phyloP scores from a whole-genome alignment of 2,888 invertebrate species.

The Tetragonula carbonaria region DNA sequence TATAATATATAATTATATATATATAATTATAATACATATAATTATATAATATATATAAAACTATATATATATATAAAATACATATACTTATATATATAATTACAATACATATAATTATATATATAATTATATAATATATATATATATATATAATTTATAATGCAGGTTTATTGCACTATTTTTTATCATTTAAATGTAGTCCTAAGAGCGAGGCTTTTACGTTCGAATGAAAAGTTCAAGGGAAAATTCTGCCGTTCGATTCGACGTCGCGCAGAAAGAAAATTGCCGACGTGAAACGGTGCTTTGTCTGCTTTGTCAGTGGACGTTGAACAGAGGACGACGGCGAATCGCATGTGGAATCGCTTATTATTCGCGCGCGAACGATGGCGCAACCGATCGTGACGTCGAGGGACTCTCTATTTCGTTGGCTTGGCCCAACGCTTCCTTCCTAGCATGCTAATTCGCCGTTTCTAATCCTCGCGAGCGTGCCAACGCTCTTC shows the following conservation, averaged over 20 bases:
- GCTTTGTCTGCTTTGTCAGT: conserved; percentile 6
- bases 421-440: conserved; percentile 64
- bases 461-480: conserved; percentile 78
- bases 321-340: conserved; percentile 27
- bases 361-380: conserved; percentile 63
- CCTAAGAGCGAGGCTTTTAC: too few species aligned
- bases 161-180: too few species aligned
- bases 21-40: too few species aligned
- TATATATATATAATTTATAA: too few species aligned
- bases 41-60: too few species aligned
- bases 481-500: conserved; percentile 57
- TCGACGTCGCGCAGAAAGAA: neutral
- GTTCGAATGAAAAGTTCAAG: neutral
- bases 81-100: too few species aligned
- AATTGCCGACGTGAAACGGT: conserved; percentile 4
- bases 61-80: too few species aligned
- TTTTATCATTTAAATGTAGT: too few species aligned
- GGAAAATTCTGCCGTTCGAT: neutral
- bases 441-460: conserved; percentile 77
- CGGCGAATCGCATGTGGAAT: conserved; percentile 55
- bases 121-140: too few species aligned
- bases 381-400: conserved; percentile 66
- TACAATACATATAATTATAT: too few species aligned
- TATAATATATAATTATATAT: too few species aligned
- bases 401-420: conserved; percentile 73